Base-by-base conservation (phyloP, 2,888 invertebrate genomes). In the Sphaerophoria rueppellii region DNA sequence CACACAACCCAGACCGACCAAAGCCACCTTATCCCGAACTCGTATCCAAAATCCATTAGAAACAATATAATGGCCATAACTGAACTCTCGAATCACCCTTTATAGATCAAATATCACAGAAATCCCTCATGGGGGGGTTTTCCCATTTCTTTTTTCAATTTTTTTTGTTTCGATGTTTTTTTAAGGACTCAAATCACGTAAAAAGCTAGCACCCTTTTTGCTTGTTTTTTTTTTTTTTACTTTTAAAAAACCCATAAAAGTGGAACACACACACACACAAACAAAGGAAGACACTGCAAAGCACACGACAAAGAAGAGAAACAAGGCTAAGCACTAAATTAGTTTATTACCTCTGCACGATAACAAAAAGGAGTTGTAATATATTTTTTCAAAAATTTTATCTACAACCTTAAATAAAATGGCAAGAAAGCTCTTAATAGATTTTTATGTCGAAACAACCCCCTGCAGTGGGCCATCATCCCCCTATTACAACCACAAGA, bases 171-270 rank as follows among this genome's bases (percentile, higher is more conserved):
- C 24, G 24, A 24, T 24, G 24, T 24, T 70, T 77, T 72, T 80
- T 81, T 85, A 70, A 81, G 77, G 70, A 85, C 72, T 70, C 85
- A 63, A 81, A 73, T 81, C 85, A 85, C 85, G 85, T 85, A 55
- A 34, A 67, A 43, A 70, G 24, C 24, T 24, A 24, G 57, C 70
- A 70, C 57, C 70, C 46, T 70, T 70, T 46, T 70, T 35, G 9
- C 4, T 58, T 24, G 7, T 55, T 50, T 16, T 14, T 14, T 50
- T 50, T 2, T 50, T 50, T 7, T 4, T 57, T 2, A 35, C 7
- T 35, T 55, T 40, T 4, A 2, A 11, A 50, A 82, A 65, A 60
- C 43, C 73, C 74, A 82, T 83, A 72, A 83, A 82, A 83, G 34
- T 80, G 72, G 75, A 76, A 75, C 70, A 72, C 55, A 60, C 65